A percentile compares a stretch with the other conserved stretches of the same genome.
Evolutionary conservation across 2,888 invertebrate species (phyloP).

Genomic region (Cyclophora albipunctata): DNA sequence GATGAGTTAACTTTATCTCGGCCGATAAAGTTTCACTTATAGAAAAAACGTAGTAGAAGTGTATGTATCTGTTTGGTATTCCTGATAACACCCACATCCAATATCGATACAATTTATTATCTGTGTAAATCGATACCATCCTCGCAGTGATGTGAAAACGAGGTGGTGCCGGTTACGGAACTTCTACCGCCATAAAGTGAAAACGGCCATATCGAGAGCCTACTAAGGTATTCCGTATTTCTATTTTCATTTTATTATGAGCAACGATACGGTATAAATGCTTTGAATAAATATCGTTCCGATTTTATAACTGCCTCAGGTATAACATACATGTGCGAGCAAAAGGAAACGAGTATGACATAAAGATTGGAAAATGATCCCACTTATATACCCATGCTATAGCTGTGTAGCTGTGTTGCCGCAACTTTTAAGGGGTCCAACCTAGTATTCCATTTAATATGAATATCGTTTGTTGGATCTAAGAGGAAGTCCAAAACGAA

Average conservation of each 20-base stretch:
- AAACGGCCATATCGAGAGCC: conserved; percentile 29
- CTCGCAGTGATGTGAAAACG: conserved; percentile 31
- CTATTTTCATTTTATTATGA: conserved; percentile 32
- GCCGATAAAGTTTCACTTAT: background rate
- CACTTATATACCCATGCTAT: no score
- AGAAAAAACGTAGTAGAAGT: background rate
- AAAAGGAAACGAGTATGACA: background rate
- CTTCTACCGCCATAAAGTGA: conserved; percentile 32
- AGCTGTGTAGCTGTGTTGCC: no score
- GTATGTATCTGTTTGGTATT: conserved; percentile 10
- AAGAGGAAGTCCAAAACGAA: conserved; percentile 50
- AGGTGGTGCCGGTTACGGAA: conserved; percentile 29
- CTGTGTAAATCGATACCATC: conserved; percentile 21
- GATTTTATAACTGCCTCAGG: background rate
- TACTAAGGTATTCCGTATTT: conserved; percentile 30
- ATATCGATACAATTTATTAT: conserved; percentile 24
- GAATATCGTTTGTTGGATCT: conserved; percentile 25
- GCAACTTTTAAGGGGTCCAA: no score
- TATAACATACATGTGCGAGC: background rate
- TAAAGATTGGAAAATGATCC: no score
- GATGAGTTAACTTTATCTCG: background rate
- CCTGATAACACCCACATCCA: conserved; percentile 13
- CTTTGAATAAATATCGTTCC: no score
- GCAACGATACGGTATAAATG: conserved; percentile 15
- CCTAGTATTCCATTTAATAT: conserved; percentile 10